Evolutionary conservation across 1,140 invertebrate species (phyloP).

Genomic region (Odontomachus brunneus): DNA sequence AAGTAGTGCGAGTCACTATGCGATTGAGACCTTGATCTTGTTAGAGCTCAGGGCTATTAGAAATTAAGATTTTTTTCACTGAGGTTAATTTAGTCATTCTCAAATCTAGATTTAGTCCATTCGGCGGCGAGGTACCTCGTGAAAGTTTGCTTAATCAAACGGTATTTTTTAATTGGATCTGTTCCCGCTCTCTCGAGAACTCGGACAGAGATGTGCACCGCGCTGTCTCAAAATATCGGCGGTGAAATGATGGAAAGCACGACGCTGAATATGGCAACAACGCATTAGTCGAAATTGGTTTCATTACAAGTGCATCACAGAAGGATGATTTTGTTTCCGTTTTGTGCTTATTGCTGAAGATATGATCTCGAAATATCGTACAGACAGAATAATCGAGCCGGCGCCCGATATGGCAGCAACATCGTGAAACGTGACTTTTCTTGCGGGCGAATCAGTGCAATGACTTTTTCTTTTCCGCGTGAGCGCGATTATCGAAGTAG

Average conservation of each 20-base stretch:
- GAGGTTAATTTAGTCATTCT: neutral
- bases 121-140: neutral
- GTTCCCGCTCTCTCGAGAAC: neutral
- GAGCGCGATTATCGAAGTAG: constrained; percentile 3
- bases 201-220: neutral
- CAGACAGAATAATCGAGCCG: constrained; percentile 20
- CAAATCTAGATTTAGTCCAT: neutral
- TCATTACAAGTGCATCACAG: constrained; percentile 9
- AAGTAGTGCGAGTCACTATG: no score
- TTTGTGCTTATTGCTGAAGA: constrained; percentile 24
- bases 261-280: constrained; percentile 29
- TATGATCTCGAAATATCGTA: constrained; percentile 40
- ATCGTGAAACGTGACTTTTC: constrained; percentile 27
- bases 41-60: neutral
- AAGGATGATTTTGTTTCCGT: constrained; percentile 21
- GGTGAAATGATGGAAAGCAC: constrained; percentile 10
- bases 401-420: neutral
- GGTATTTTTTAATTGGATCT: neutral
- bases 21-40: neutral
- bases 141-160: constrained; percentile 3
- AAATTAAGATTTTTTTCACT: no score
- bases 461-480: neutral
- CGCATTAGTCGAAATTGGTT: constrained; percentile 36
- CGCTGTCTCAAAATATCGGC: constrained; percentile 6
- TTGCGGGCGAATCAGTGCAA: neutral